A percentile compares a stretch with the other conserved stretches of the same genome.
phyloP scores from a whole-genome alignment of 2,113 vertebrate genomes.

The Ophiodon elongatus region DNA sequence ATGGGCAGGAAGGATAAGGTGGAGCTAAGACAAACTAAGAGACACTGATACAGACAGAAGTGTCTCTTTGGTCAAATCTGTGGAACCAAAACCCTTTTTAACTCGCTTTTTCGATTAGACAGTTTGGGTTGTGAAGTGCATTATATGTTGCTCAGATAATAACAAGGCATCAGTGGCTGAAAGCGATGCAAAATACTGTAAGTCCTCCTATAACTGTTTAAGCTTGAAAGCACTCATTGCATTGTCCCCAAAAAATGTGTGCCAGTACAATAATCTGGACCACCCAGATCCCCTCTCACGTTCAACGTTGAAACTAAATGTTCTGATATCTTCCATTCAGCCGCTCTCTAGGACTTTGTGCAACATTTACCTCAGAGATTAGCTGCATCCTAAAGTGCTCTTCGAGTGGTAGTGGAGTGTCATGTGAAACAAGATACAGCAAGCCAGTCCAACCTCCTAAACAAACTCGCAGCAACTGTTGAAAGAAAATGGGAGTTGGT shows the following conservation, averaged over 20 bases:
- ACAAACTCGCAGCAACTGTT: conserved; percentile 56
- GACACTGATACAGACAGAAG: conserved; percentile 4
- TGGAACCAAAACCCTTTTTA: not conserved
- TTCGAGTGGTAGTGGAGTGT: conserved; percentile 44
- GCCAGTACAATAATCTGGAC: not conserved
- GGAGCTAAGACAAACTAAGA: conserved; percentile 49
- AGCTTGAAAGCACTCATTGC: not conserved
- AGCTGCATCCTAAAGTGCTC: conserved; percentile 47
- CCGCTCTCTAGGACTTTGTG: conserved; percentile 21
- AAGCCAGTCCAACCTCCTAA: conserved; percentile 41
- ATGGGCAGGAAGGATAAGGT: conserved; percentile 68
- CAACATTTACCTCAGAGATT: conserved; percentile 34
- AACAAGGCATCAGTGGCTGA: not conserved
- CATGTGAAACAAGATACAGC: conserved; percentile 46
- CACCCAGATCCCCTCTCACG: conserved; percentile 13
- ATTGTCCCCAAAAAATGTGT: conserved; percentile 8
- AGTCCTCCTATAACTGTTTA: not conserved
- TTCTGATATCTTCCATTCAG: conserved; percentile 33
- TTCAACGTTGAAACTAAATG: conserved; percentile 30
- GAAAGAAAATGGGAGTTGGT: conserved; percentile 45
- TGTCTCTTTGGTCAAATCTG: conserved; percentile 13
- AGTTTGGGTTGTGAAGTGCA: fast-evolving
- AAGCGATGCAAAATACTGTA: not conserved
- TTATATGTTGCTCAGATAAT: not conserved
- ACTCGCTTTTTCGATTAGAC: not conserved